Conservation (phyloP, 2,888 invertebrate genomes). For the Empis stercorea region DNA sequence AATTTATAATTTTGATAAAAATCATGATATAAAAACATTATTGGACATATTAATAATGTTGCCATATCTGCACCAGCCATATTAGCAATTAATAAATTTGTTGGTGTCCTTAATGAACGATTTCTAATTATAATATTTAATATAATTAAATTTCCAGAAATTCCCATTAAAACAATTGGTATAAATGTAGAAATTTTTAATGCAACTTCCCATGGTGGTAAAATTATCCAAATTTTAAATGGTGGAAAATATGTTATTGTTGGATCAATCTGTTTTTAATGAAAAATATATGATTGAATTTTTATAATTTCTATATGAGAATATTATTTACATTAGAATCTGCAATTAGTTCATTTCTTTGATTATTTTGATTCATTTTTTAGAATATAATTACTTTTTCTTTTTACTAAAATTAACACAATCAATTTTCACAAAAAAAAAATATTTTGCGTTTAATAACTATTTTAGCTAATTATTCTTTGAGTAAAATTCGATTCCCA, state of each 20-base stretch:
- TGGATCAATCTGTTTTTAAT: neutral
- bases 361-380: too few relatives aligned
- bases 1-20: constrained; percentile 68
- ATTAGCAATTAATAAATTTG: constrained; percentile 60
- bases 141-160: constrained; percentile 53
- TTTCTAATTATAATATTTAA: constrained; percentile 49
- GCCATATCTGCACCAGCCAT: constrained; percentile 59
- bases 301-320: too few relatives aligned
- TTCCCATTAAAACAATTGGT: constrained; percentile 48
- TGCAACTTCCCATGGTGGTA: constrained; percentile 45
- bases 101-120: constrained; percentile 51
- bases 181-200: constrained; percentile 47
- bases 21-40: constrained; percentile 61
- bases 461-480: too few relatives aligned
- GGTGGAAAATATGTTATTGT: constrained; percentile 34
- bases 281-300: neutral
- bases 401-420: too few relatives aligned
- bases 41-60: constrained; percentile 55
- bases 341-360: neutral
- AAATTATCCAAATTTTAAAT: constrained; percentile 52
- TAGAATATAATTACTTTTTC: too few relatives aligned
- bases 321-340: neutral
- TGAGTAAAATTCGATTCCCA: too few relatives aligned
- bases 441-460: too few relatives aligned
- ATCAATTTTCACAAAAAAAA: too few relatives aligned